Conservation (phyloP, 2,888 invertebrate genomes). For the Orchestes rusci region DNA sequence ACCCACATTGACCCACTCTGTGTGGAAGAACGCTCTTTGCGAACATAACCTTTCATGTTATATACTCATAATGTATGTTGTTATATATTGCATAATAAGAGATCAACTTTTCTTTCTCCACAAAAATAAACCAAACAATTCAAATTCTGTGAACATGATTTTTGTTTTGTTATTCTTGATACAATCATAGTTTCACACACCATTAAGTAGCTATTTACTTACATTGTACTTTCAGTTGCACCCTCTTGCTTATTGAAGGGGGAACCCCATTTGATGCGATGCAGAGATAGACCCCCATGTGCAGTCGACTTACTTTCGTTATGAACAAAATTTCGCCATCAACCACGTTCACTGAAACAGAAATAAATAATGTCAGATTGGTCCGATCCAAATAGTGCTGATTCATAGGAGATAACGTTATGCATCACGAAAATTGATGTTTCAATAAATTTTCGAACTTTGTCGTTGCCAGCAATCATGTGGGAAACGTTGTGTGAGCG, state of each 20-base stretch:
- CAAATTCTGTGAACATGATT: no score
- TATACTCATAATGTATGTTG: no score
- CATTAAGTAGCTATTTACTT: constrained; percentile 45
- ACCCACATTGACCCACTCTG: no score
- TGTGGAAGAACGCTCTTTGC: no score
- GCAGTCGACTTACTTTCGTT: constrained; percentile 80
- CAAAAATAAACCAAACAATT: no score
- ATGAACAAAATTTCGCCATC: constrained; percentile 82
- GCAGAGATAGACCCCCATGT: constrained; percentile 90
- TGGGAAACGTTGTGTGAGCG: no score
- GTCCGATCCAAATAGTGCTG: constrained; percentile 14
- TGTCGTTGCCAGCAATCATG: not conserved
- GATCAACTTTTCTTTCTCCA: no score
- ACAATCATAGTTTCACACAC: no score
- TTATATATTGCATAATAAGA: no score
- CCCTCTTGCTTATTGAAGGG: constrained; percentile 80
- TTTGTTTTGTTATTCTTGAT: no score
- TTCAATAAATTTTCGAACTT: constrained; percentile 5
- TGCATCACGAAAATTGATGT: constrained; percentile 11
- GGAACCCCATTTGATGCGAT: constrained; percentile 91
- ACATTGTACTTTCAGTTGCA: constrained; percentile 78
- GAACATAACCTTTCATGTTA: no score
- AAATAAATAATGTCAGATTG: constrained; percentile 24
- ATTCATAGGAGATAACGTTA: constrained; percentile 15
- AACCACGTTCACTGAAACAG: constrained; percentile 71